Percentiles rank a stretch among this genome's conserved stretches.
Evolutionary conservation across 2,888 invertebrate species (phyloP).

Genomic region (Ypsolopha scabrella): DNA sequence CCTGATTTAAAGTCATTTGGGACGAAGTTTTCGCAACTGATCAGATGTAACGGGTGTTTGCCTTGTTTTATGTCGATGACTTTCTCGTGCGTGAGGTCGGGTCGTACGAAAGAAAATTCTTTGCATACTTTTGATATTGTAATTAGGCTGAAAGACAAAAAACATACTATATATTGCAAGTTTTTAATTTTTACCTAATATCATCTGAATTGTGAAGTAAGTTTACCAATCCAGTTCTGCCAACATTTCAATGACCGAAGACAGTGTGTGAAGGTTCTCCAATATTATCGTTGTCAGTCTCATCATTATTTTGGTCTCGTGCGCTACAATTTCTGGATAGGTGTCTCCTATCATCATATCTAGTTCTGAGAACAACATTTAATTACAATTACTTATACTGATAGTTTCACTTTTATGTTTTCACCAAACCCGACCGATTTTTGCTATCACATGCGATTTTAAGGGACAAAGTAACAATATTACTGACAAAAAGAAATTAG

Average conservation of each 20-base stretch:
- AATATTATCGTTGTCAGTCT: conserved; percentile 73
- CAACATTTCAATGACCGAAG: conserved; percentile 69
- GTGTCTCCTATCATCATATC: conserved; percentile 84
- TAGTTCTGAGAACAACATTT: conserved; percentile 62
- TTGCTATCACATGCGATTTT: too few species aligned
- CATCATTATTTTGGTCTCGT: conserved; percentile 83
- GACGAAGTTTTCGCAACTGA: conserved; percentile 75
- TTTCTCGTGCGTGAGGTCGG: conserved; percentile 68
- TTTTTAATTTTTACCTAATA: background rate
- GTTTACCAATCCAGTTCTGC: conserved; percentile 78
- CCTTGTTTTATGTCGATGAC: conserved; percentile 74
- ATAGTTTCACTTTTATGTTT: too few species aligned
- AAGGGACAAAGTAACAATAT: background rate
- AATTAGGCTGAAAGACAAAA: conserved; percentile 65
- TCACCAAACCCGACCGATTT: too few species aligned
- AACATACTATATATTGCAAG: background rate
- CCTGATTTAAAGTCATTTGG: conserved; percentile 79
- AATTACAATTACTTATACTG: background rate
- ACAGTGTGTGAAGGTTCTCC: conserved; percentile 66
- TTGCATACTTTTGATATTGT: conserved; percentile 75
- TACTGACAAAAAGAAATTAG: background rate
- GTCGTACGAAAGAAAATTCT: conserved; percentile 75
- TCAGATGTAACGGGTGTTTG: conserved; percentile 82
- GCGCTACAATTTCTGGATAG: conserved; percentile 81
- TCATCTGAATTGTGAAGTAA: background rate